Evolutionary conservation across 2,113 vertebrate genomes (phyloP), one percentile per base, ranked within the genome.

Genomic region (Aegypius monachus): DNA sequence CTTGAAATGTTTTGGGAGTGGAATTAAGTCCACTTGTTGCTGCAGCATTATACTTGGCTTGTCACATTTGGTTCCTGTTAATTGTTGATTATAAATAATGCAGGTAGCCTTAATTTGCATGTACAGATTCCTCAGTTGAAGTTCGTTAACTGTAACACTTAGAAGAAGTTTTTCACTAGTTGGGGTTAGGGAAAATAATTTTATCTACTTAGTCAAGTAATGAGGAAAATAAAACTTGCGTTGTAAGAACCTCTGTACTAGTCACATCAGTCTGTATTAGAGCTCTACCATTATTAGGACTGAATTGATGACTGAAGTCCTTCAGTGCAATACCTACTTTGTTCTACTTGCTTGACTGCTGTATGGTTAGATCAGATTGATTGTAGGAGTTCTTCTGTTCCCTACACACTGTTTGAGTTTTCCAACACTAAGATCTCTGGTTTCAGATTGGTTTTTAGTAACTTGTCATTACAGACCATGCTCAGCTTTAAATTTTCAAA

Each of bases 271-370:
- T n/a, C 19, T 79, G 10, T n/a, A 21, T 25, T 22, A 1, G 32
- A 86, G 42, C 13, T 61, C 14, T 48, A 1, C n/a, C 3, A 2
- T 16, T 61, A 18, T 2, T 9, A 5, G 31, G 9, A 11, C 23
- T n/a, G 21, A 31, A 11, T 2, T 31, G 42, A 21, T 38, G 10
- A 11, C 40, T 0, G 1, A 16, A 75, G 27, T 7, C 11, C 13
- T 63, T n/a, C 1, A 0, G 16, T 55, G 36, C 20, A 14, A 1
- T 55, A 17, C 10, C 3, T 18, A 1, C 25, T 45, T 17, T 1
- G 10, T 27, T 56, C 16, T 61, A 13, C 11, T 23, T 47, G n/a
- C 32, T n/a, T 18, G 17, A 2, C 14, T 48, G 42, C 32, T 34
- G 2, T 11, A 5, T 8, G 26, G 6, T 32, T n/a, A n/a, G 20